phyloP scores from a whole-genome alignment of 1,140 invertebrate genomes.

The Penaeus japonicus region DNA sequence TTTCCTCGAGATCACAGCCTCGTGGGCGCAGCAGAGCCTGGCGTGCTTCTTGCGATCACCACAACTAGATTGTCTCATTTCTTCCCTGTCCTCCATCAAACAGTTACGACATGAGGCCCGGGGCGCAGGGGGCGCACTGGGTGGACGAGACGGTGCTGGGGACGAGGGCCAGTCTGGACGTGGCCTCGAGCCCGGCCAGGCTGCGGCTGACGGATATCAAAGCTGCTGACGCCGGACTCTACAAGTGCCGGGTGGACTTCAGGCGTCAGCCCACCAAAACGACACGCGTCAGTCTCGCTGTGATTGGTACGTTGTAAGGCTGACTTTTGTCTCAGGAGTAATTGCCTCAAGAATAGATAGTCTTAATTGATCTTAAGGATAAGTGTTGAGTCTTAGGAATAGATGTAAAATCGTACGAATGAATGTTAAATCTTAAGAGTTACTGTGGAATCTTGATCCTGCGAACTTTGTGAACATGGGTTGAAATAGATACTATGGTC shows the following conservation, averaged over 20 bases:
- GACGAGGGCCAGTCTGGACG: slow-evolving; percentile 77
- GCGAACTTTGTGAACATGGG: too few relatives aligned
- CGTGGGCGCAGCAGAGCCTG: too few relatives aligned
- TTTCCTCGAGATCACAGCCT: too few relatives aligned
- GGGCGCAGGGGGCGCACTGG: slow-evolving; percentile 41
- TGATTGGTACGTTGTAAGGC: slow-evolving; percentile 77
- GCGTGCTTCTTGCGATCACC: not conserved
- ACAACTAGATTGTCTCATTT: not conserved
- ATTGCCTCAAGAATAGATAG: too few relatives aligned
- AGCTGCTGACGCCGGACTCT: slow-evolving; percentile 80
- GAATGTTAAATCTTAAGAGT: too few relatives aligned
- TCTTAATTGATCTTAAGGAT: too few relatives aligned
- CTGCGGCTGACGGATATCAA: slow-evolving; percentile 77
- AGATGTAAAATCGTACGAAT: too few relatives aligned
- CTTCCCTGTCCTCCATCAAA: not conserved
- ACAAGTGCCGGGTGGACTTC: slow-evolving; percentile 87
- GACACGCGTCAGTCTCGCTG: slow-evolving; percentile 83
- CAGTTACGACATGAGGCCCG: slow-evolving; percentile 37
- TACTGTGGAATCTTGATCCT: too few relatives aligned
- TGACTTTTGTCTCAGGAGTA: not conserved
- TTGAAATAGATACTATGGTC: too few relatives aligned
- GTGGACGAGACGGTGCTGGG: slow-evolving; percentile 74
- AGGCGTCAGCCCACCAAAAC: slow-evolving; percentile 85
- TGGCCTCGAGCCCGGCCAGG: slow-evolving; percentile 73
- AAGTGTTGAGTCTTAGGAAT: too few relatives aligned